These are phyloP conservation scores for Cheilosia variabilis DNA, from an alignment of 2,888 invertebrate species.

Conservation along the genomic window DNA sequence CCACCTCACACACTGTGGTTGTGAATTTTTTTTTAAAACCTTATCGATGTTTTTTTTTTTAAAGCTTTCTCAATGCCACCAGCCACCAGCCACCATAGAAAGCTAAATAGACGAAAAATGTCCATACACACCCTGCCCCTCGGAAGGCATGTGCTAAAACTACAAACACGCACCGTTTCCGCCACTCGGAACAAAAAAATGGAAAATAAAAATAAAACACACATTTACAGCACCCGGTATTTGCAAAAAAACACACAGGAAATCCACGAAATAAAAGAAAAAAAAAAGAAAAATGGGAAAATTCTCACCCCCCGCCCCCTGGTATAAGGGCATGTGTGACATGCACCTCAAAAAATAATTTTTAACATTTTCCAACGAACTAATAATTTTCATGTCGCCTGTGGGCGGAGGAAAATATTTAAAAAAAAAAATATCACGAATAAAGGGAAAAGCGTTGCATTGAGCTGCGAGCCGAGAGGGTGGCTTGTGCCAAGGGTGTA, in stretches of 20 bases:
- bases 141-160: constrained; percentile 35
- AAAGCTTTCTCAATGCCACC: constrained; percentile 29
- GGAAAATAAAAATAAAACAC: not conserved
- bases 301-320: not conserved
- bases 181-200: constrained; percentile 5
- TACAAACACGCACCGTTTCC: constrained; percentile 53
- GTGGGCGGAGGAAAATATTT: constrained; percentile 31
- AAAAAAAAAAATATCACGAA: constrained; percentile 2
- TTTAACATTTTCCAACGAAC: constrained; percentile 36
- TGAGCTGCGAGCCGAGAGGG: not conserved
- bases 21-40: constrained; percentile 23
- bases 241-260: not conserved
- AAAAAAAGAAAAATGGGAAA: constrained; percentile 3
- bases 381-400: constrained; percentile 48
- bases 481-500: not conserved
- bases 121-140: not conserved
- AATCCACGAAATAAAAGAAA: constrained; percentile 7
- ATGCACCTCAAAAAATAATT: constrained; percentile 39
- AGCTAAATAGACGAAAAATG: constrained; percentile 29
- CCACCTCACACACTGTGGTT: constrained; percentile 7
- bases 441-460: not conserved
- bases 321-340: constrained; percentile 19
- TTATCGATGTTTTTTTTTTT: constrained; percentile 29
- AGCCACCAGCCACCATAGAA: not conserved
- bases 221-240: constrained; percentile 14